Evolutionary conservation across 2,113 vertebrate genomes (phyloP).

Genomic region (Takifugu flavidus): DNA sequence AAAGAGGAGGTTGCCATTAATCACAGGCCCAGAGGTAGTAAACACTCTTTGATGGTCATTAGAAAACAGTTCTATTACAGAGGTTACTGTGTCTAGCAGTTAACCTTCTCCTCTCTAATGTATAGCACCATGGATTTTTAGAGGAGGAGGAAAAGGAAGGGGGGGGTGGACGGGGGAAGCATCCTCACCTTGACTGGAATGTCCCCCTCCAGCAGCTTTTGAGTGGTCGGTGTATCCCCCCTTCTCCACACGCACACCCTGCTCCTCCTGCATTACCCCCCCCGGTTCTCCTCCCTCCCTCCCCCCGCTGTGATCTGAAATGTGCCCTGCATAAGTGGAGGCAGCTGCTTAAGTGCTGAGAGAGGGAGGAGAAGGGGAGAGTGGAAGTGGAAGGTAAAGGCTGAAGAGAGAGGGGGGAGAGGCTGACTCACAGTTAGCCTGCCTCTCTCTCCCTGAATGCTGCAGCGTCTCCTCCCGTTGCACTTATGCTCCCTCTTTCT

Average conservation of each 20-base stretch:
- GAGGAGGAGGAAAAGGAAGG: constrained; percentile 11
- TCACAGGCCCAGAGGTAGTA: constrained; percentile 58
- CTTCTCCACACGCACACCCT: constrained; percentile 30
- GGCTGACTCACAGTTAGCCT: constrained; percentile 78
- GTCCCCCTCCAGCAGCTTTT: constrained; percentile 60
- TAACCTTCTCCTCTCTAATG: constrained; percentile 70
- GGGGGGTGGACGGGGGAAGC: constrained; percentile 13
- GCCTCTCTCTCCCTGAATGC: constrained; percentile 71
- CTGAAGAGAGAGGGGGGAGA: constrained; percentile 48
- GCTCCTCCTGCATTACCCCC: background rate
- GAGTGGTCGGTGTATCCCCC: constrained; percentile 37
- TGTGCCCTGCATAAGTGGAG: constrained; percentile 76
- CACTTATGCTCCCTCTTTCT: constrained; percentile 59
- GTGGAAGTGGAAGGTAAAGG: constrained; percentile 50
- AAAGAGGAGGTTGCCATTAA: constrained; percentile 54
- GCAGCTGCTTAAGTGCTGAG: constrained; percentile 77
- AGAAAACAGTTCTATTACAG: constrained; percentile 69
- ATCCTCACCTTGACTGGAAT: constrained; percentile 62
- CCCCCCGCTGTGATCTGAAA: constrained; percentile 72
- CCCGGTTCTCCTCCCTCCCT: constrained; percentile 24
- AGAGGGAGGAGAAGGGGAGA: constrained; percentile 63
- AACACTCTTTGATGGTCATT: constrained; percentile 71
- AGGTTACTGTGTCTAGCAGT: constrained; percentile 67
- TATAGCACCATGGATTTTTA: constrained; percentile 49
- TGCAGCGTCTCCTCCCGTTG: constrained; percentile 73